These are phyloP conservation scores for Acholoe squamosa DNA, from an alignment of 2,888 invertebrate species.

Conservation along the genomic window DNA sequence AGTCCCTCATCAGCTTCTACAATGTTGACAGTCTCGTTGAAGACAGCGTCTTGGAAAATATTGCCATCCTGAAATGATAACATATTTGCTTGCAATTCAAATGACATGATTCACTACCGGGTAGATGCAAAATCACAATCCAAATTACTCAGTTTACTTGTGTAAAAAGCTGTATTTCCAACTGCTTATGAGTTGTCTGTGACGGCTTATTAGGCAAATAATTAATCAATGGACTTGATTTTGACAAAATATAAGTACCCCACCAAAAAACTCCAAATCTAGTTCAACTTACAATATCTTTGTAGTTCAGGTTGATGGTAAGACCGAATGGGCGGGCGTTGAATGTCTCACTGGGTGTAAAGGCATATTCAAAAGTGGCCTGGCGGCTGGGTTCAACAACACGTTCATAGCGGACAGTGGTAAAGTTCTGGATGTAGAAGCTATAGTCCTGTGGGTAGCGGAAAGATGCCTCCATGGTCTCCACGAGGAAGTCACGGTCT, in stretches of 20 bases:
- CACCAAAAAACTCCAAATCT: too few species aligned
- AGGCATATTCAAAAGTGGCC: conserved; percentile 96
- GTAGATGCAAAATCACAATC: too few species aligned
- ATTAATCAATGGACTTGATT: too few species aligned
- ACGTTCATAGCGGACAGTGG: conserved; percentile 93
- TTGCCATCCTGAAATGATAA: conserved; percentile 86
- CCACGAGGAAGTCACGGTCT: conserved; percentile 92
- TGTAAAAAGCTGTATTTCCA: too few species aligned
- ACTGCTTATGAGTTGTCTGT: too few species aligned
- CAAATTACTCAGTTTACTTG: neutral
- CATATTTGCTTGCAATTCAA: too few species aligned
- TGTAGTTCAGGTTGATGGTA: conserved; percentile 95
- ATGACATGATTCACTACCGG: too few species aligned
- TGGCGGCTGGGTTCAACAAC: conserved; percentile 95
- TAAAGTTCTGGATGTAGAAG: conserved; percentile 99
- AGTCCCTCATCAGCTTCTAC: conserved; percentile 98
- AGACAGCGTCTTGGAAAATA: conserved; percentile 93
- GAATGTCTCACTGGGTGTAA: conserved; percentile 97
- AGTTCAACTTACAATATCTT: conserved; percentile 87
- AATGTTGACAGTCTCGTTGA: conserved; percentile 98
- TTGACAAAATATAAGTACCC: too few species aligned
- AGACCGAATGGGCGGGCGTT: conserved; percentile 98
- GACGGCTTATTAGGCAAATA: too few species aligned
- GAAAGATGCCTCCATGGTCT: conserved; percentile 98
- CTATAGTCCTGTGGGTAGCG: conserved; percentile 99